These are phyloP conservation scores for Lophius piscatorius DNA, from an alignment of 2,113 vertebrate genomes.

Conservation along the genomic window DNA sequence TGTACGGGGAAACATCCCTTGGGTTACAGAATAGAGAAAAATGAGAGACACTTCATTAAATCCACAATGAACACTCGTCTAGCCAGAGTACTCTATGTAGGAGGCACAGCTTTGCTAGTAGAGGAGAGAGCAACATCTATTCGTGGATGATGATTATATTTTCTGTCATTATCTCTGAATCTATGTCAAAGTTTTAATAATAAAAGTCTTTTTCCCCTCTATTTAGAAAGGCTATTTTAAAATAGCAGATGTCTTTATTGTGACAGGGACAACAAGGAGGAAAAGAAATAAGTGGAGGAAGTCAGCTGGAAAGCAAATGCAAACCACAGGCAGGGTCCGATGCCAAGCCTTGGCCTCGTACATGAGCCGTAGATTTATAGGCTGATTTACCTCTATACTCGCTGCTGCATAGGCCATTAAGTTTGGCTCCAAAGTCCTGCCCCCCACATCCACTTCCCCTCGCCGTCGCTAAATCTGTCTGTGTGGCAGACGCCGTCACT, in stretches of 20 bases:
- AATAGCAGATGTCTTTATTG: background rate
- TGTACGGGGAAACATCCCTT: background rate
- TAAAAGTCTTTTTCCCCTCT: too few relatives aligned
- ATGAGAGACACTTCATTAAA: background rate
- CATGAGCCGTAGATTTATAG: constrained; percentile 58
- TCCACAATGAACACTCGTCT: too few relatives aligned
- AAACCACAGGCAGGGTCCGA: constrained; percentile 40
- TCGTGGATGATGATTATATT: too few relatives aligned
- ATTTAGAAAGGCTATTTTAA: too few relatives aligned
- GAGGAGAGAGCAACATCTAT: too few relatives aligned
- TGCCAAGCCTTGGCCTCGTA: constrained; percentile 35
- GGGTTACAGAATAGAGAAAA: constrained; percentile 18
- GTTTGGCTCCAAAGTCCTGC: constrained; percentile 33
- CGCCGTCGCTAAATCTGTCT: constrained; percentile 31
- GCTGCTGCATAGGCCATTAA: constrained; percentile 53
- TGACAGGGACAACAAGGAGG: constrained; percentile 27
- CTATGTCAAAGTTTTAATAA: too few relatives aligned
- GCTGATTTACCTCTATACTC: constrained; percentile 55
- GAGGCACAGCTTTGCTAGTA: too few relatives aligned
- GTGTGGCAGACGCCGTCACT: constrained; percentile 5
- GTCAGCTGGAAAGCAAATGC: constrained; percentile 59
- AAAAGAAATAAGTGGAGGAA: constrained; percentile 37
- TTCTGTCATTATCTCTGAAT: too few relatives aligned
- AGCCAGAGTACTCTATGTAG: too few relatives aligned
- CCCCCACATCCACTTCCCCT: constrained; percentile 7